Evolutionary conservation across 2,797 vertebrate genomes (phyloP).

Genomic region (Macropodus opercularis): DNA sequence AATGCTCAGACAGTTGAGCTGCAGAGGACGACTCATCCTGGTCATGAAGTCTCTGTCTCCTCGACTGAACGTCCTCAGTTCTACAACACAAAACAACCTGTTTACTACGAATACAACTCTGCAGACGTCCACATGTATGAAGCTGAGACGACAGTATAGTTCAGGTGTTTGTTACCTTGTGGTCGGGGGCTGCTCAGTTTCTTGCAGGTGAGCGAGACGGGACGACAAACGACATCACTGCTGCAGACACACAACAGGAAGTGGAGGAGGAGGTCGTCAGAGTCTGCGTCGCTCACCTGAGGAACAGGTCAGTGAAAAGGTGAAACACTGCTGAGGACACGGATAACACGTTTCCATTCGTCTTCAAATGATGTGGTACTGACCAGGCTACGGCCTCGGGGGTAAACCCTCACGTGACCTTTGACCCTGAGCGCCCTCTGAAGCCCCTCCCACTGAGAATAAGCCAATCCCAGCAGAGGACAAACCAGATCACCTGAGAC

Average conservation of each 20-base stretch:
- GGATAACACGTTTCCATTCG: background rate
- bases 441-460: constrained; percentile 79
- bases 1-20: constrained; percentile 73
- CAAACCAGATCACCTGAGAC: constrained; percentile 60
- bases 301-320: too few relatives aligned
- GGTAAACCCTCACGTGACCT: constrained; percentile 70
- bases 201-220: constrained; percentile 71
- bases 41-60: constrained; percentile 77
- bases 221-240: constrained; percentile 56
- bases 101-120: background rate
- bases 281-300: constrained; percentile 63
- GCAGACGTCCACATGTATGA: background rate
- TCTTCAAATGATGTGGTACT: constrained; percentile 20
- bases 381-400: constrained; percentile 65
- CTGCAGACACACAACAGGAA: constrained; percentile 73
- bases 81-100: constrained; percentile 30
- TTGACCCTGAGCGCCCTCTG: constrained; percentile 71
- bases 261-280: constrained; percentile 62
- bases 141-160: too few relatives aligned
- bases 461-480: constrained; percentile 67
- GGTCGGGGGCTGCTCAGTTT: constrained; percentile 36
- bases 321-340: constrained; percentile 1
- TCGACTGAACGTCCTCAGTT: constrained; percentile 64
- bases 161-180: constrained; percentile 52
- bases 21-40: constrained; percentile 61